Conservation (phyloP, 2,888 invertebrate genomes). For the Panopea generosa region DNA sequence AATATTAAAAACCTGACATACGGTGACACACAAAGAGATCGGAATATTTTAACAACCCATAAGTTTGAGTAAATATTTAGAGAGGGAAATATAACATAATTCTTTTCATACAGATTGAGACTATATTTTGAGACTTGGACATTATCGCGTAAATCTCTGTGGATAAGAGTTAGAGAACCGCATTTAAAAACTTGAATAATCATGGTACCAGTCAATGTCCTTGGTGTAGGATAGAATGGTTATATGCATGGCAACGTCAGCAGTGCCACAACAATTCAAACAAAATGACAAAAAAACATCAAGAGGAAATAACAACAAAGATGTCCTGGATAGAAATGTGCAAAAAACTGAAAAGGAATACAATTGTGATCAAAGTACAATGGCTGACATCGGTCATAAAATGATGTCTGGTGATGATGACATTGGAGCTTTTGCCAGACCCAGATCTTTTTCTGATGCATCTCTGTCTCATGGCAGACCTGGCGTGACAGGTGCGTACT, state of each 20-base stretch:
- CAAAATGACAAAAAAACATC: not conserved
- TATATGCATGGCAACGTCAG: no score
- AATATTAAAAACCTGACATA: not conserved
- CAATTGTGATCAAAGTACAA: no score
- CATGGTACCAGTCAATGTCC: no score
- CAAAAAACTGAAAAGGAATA: no score
- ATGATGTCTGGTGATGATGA: not conserved
- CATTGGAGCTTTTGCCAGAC: conserved; percentile 32
- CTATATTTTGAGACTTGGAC: not conserved
- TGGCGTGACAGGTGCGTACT: conserved; percentile 11
- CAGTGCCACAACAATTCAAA: not conserved
- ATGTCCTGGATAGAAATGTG: no score
- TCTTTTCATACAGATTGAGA: conserved; percentile 5
- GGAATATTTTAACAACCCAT: conserved; percentile 23
- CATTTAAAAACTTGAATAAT: no score
- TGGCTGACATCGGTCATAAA: not conserved
- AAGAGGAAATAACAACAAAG: no score
- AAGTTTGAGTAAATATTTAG: conserved; percentile 49
- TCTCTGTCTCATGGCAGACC: conserved; percentile 30
- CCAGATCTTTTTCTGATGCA: conserved; percentile 60
- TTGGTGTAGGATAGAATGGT: no score
- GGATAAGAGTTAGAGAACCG: no score
- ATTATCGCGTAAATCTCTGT: no score
- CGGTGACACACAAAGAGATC: not conserved
- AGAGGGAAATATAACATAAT: conserved; percentile 2